phyloP scores from a whole-genome alignment of 2,113 vertebrate species.

The Gobius niger region DNA sequence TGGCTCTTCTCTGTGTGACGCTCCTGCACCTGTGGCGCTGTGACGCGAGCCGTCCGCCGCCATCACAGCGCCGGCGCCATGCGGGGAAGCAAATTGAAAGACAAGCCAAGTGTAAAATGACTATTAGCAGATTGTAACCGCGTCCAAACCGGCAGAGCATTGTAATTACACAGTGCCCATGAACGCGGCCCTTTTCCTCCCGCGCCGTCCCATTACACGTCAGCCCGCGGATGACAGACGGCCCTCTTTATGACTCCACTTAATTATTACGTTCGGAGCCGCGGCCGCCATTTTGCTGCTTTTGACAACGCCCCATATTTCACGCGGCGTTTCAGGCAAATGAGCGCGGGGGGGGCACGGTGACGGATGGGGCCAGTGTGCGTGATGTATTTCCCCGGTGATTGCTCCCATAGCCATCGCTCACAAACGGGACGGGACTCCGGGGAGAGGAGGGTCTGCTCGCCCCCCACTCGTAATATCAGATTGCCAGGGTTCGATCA shows the following conservation, averaged over 20 bases:
- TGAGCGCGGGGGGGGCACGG: constrained; percentile 61
- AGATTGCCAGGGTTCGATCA: constrained; percentile 55
- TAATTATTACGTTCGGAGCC: constrained; percentile 66
- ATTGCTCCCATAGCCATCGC: constrained; percentile 71
- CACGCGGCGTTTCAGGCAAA: constrained; percentile 67
- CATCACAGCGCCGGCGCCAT: constrained; percentile 41
- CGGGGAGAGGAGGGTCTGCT: constrained; percentile 48
- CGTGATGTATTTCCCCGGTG: constrained; percentile 72
- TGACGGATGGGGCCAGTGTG: constrained; percentile 61
- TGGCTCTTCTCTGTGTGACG: too few relatives aligned
- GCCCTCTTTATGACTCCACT: constrained; percentile 48
- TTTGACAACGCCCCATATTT: constrained; percentile 68
- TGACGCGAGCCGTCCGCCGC: constrained; percentile 6
- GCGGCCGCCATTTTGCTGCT: constrained; percentile 22
- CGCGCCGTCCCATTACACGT: constrained; percentile 7
- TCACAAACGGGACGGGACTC: constrained; percentile 58
- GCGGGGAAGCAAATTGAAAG: constrained; percentile 64
- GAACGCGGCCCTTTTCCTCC: constrained; percentile 44
- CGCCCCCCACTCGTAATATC: constrained; percentile 47
- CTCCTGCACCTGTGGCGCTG: too few relatives aligned
- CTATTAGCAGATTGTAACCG: constrained; percentile 51
- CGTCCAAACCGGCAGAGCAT: constrained; percentile 43
- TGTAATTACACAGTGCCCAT: constrained; percentile 53
- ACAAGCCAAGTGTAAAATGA: constrained; percentile 65
- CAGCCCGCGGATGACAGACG: constrained; percentile 57